Conservation (phyloP, 2,888 invertebrate species). For the Scaptomyza cyrtandrae region DNA sequence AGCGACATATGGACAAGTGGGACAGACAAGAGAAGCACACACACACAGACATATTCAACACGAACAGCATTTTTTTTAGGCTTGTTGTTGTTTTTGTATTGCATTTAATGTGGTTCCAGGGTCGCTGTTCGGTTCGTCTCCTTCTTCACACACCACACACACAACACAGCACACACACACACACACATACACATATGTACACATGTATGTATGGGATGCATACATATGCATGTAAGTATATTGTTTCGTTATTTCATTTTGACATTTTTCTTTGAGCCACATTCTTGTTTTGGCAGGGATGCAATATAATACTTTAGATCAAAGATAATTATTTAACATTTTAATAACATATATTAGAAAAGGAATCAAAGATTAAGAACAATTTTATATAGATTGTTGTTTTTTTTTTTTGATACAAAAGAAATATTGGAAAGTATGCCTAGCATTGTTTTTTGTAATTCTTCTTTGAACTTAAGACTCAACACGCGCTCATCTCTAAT, state of each 20-base stretch:
- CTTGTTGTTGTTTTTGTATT: slow-evolving; percentile 32
- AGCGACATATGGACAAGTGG: slow-evolving; percentile 61
- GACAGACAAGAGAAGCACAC: slow-evolving; percentile 53
- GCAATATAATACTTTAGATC: slow-evolving; percentile 11
- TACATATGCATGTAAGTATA: slow-evolving; percentile 12
- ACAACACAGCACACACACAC: slow-evolving; percentile 23
- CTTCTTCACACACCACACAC: slow-evolving; percentile 33
- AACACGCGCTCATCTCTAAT: slow-evolving; percentile 3
- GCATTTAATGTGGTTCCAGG: slow-evolving; percentile 75
- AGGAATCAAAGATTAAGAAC: too few relatives aligned
- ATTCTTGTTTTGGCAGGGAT: slow-evolving; percentile 48
- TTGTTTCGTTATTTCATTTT: slow-evolving; percentile 45
- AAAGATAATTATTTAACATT: background rate
- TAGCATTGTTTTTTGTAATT: too few relatives aligned
- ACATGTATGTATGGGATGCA: slow-evolving; percentile 9
- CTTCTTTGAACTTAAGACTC: background rate
- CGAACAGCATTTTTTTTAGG: slow-evolving; percentile 32
- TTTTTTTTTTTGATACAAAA: too few relatives aligned
- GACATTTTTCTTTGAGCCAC: slow-evolving; percentile 50
- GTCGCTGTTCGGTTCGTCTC: slow-evolving; percentile 63
- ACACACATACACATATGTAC: background rate
- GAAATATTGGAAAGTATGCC: too few relatives aligned
- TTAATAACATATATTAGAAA: too few relatives aligned
- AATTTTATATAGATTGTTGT: too few relatives aligned
- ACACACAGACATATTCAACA: slow-evolving; percentile 4